A percentile compares a stretch with the other conserved stretches of the same genome.
These are phyloP conservation scores for Parus major DNA, from an alignment of 2,113 vertebrate genomes.

Conservation along the genomic window DNA sequence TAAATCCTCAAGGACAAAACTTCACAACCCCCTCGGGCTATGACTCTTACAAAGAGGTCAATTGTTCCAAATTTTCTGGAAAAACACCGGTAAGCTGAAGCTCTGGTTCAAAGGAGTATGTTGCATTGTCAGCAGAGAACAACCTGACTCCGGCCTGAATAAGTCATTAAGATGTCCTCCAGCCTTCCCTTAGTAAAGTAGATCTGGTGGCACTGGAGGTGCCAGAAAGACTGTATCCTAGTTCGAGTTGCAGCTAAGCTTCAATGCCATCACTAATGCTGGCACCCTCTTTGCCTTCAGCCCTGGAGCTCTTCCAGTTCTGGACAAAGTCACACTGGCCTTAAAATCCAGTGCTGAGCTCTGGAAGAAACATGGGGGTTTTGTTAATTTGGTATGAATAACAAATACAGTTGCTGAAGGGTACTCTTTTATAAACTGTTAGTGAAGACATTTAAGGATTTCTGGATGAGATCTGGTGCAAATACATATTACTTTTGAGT, in stretches of 20 bases:
- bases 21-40: neutral
- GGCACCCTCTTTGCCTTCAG: neutral
- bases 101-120: neutral
- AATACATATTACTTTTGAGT: neutral
- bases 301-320: neutral
- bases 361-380: neutral
- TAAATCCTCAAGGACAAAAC: neutral
- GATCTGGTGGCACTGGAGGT: constrained; percentile 15
- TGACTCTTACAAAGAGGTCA: neutral
- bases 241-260: neutral
- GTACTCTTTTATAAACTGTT: neutral
- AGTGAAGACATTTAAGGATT: neutral
- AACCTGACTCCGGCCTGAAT: neutral
- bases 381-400: neutral
- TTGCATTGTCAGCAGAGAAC: constrained; percentile 2
- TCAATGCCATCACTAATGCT: neutral
- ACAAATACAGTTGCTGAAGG: neutral
- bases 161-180: constrained; percentile 20
- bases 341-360: neutral
- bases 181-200: neutral
- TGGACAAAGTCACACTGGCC: neutral
- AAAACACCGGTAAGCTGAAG: neutral
- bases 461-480: neutral
- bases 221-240: constrained; percentile 3
- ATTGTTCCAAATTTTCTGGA: neutral